Conservation (phyloP, 2,797 vertebrate species). For the Poecilia picta region DNA sequence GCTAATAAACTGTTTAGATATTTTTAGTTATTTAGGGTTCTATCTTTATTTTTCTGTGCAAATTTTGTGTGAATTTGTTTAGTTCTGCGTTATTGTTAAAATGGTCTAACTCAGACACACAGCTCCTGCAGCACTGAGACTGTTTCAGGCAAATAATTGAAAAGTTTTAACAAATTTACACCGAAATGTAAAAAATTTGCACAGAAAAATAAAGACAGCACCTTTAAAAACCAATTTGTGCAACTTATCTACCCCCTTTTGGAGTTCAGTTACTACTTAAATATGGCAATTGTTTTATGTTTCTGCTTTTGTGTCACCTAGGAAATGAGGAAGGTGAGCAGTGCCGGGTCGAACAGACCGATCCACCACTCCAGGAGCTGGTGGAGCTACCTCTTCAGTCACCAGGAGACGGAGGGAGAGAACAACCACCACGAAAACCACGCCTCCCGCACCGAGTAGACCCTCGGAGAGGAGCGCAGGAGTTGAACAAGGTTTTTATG, state of each 20-base stretch:
- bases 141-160: no score
- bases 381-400: conserved; percentile 83
- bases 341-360: conserved; percentile 56
- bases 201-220: no score
- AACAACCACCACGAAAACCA: conserved; percentile 69
- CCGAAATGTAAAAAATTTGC: no score
- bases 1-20: background rate
- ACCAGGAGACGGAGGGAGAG: conserved; percentile 80
- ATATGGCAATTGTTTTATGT: background rate
- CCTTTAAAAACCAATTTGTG: no score
- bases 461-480: background rate
- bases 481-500: background rate
- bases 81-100: background rate
- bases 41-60: background rate
- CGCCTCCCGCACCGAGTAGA: conserved; percentile 74
- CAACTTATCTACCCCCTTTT: no score
- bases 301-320: conserved; percentile 10
- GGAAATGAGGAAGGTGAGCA: conserved; percentile 74
- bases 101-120: background rate
- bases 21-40: background rate
- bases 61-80: no score
- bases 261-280: background rate
- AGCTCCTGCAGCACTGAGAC: no score
- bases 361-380: conserved; percentile 81
- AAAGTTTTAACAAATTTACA: no score